Evolutionary conservation across 2,888 invertebrate species (phyloP).

Genomic region (Drymonia ruficornis): DNA sequence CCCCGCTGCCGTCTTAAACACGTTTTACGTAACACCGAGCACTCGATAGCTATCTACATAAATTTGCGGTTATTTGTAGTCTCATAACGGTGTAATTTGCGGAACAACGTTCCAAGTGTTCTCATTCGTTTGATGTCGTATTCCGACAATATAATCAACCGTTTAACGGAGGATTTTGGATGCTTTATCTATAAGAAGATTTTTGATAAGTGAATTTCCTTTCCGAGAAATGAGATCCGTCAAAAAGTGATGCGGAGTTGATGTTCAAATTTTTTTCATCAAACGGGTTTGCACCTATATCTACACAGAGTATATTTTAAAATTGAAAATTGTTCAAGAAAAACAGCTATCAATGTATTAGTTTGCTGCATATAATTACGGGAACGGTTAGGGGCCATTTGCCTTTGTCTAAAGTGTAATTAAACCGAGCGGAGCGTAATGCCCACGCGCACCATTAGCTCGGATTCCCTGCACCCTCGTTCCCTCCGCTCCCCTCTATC

Average conservation of each 20-base stretch:
- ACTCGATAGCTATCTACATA: conserved; percentile 78
- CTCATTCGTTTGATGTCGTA: conserved; percentile 61
- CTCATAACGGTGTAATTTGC: conserved; percentile 74
- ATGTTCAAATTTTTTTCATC: conserved; percentile 9
- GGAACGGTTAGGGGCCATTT: conserved; percentile 36
- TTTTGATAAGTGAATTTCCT: conserved; percentile 41
- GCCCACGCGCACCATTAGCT: conserved; percentile 72
- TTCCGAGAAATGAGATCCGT: conserved; percentile 35
- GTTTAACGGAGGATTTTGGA: conserved; percentile 55
- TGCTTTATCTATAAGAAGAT: conserved; percentile 48
- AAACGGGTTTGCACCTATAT: conserved; percentile 9
- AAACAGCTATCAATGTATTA: conserved; percentile 21
- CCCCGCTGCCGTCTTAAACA: conserved; percentile 68
- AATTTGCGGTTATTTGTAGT: conserved; percentile 78
- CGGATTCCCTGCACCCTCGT: conserved; percentile 37
- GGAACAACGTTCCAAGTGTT: conserved; percentile 61
- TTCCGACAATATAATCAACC: conserved; percentile 60
- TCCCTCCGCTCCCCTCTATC: conserved; percentile 40
- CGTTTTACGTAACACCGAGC: conserved; percentile 70
- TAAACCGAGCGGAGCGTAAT: conserved; percentile 57
- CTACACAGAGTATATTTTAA: conserved; percentile 17
- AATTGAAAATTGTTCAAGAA: conserved; percentile 18
- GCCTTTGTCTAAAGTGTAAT: conserved; percentile 57
- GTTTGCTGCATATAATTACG: conserved; percentile 18
- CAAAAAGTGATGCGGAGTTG: conserved; percentile 9